phyloP scores from a whole-genome alignment of 2,797 vertebrate species.

The Alcedo atthis region DNA sequence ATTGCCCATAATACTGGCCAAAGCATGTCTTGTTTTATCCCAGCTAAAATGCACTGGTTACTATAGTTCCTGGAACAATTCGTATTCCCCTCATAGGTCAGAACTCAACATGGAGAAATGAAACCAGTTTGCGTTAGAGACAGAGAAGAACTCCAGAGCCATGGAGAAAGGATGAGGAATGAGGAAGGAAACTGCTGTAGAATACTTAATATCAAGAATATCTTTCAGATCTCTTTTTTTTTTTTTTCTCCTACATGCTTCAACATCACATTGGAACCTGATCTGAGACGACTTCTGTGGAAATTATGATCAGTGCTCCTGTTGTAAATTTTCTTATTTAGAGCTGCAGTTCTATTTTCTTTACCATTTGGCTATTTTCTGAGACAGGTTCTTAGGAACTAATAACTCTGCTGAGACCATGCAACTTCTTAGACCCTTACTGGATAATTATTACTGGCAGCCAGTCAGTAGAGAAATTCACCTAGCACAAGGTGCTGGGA shows the following conservation, averaged over 20 bases:
- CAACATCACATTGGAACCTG: not conserved
- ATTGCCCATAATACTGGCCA: not conserved
- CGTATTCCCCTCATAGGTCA: not conserved
- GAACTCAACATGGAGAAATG: not conserved
- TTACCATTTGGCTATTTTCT: not conserved
- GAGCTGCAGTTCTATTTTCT: not conserved
- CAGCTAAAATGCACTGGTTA: not conserved
- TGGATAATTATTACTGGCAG: not conserved
- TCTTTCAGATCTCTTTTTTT: not conserved
- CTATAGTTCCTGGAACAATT: not conserved
- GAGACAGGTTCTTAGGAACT: not conserved
- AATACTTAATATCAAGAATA: not conserved
- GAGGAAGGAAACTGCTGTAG: not conserved
- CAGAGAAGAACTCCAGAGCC: not conserved
- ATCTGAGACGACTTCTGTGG: not conserved
- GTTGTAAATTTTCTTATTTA: not conserved
- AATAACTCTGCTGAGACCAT: not conserved
- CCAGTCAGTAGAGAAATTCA: constrained; percentile 11
- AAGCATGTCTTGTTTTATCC: constrained; percentile 18
- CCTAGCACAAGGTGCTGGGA: not conserved
- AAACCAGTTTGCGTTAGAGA: not conserved
- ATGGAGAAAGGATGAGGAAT: not conserved
- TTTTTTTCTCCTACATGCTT: not conserved
- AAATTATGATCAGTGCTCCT: not conserved
- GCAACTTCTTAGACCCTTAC: not conserved